Base-by-base conservation (phyloP, 2,888 invertebrate species). In the Pharmacophagus antenor region DNA sequence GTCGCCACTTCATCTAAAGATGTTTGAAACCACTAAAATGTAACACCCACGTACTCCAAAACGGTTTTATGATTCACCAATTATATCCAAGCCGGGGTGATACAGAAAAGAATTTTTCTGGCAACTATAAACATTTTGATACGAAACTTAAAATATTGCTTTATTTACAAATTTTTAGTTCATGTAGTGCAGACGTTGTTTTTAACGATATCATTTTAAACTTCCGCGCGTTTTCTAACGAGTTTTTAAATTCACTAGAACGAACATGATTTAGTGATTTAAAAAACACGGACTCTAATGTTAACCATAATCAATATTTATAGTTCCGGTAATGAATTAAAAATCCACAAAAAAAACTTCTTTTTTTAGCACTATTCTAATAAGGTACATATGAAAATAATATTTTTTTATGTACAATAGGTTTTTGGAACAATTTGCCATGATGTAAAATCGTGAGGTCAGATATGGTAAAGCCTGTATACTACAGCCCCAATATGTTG, bases 1-100 rank as follows among this genome's bases (percentile, higher is more conserved):
- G 54, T 31, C 44, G 49, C 12, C 49, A 59, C 42, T 49, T 42
- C 20, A 49, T 49, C 42, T 55, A 15, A 55, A 25, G 21, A 31
- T 49, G n/a, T 12, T 17, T 31, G 31, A 31, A 31, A 31, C 31
- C 31, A 31, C 31, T 22, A 27, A 53, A 54, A 31, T 42, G 27
- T 58, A 20, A 17, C 42, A 23, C 48, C 48, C 21, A 57, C 50
- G 31, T 44, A 31, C n/a, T 20, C 20, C 23, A 47, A 53, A 48
- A 53, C 41, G n/a, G 7, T 52, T 48, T 48, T 21, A 53, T 50
- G 53, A 53, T 5, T 42, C 41, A 21, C 22, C 25, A 42, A 27
- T 49, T 18, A 44, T 22, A 44, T 48, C 47, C 54, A 59, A 1
- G 15, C 31, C 31, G 31, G 54, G 48, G 1, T 59, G 53, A 21